These are phyloP conservation scores for Aphelocoma californica DNA, from an alignment of 2,797 vertebrate species.

Conservation along the genomic window DNA sequence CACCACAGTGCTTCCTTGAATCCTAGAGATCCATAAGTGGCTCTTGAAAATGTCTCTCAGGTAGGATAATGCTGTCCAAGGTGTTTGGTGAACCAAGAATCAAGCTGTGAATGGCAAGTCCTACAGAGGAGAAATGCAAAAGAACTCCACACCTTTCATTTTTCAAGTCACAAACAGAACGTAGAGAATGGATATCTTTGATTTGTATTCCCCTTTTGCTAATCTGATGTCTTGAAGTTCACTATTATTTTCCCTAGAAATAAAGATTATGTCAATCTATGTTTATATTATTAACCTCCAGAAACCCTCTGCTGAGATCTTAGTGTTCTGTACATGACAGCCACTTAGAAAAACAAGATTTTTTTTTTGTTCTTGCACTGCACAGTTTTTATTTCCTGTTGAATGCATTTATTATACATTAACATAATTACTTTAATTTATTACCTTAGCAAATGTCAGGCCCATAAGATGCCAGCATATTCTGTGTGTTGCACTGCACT, in stretches of 20 bases:
- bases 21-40: background rate
- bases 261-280: background rate
- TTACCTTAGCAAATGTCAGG: conserved; percentile 39
- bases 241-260: background rate
- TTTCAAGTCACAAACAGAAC: background rate
- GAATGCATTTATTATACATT: conserved; percentile 29
- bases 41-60: background rate
- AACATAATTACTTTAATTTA: conserved; percentile 49
- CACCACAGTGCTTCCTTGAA: background rate
- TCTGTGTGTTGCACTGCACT: background rate
- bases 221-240: background rate
- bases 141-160: background rate
- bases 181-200: background rate
- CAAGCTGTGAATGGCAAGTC: background rate
- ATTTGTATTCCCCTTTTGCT: background rate
- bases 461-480: background rate
- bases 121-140: background rate
- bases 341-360: background rate
- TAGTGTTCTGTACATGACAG: background rate
- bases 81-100: background rate
- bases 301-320: background rate
- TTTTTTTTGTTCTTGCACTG: background rate
- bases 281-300: background rate
- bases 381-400: conserved; percentile 20
- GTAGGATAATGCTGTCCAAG: background rate